Evolutionary conservation across 92 coral and sea anemone genomes (phyloP).

Genomic region (Anthopleura xanthogrammica): DNA sequence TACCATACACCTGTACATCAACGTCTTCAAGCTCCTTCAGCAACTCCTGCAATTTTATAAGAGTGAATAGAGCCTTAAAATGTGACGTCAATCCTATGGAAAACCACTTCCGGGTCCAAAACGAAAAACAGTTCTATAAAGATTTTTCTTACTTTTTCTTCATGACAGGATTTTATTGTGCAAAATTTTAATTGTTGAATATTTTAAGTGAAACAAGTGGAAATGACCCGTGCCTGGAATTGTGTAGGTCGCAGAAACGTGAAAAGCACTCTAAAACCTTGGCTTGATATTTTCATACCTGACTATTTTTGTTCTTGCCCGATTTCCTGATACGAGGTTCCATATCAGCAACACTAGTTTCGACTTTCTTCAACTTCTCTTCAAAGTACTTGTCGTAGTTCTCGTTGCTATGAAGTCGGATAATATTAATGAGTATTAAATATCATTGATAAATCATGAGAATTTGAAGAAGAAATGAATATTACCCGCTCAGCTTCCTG

Average conservation of each 20-base stretch:
- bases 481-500: background rate
- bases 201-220: background rate
- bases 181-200: no score
- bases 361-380: constrained; percentile 28
- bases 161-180: no score
- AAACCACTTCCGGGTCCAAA: no score
- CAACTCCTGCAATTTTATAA: background rate
- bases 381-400: constrained; percentile 25
- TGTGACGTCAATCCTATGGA: constrained; percentile 18
- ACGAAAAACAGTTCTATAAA: no score
- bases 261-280: no score
- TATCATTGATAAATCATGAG: no score
- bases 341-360: constrained; percentile 16
- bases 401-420: background rate
- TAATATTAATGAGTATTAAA: no score
- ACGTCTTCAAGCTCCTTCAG: constrained; percentile 14
- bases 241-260: no score
- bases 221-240: no score
- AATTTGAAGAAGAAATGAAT: no score
- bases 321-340: constrained; percentile 31
- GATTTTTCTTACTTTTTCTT: no score
- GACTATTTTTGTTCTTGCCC: background rate
- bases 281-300: background rate
- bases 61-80: no score
- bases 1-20: constrained; percentile 34